Evolutionary conservation across 2,888 invertebrate species (phyloP), one percentile per base, ranked within the genome.

Genomic region (Therioaphis trifolii): DNA sequence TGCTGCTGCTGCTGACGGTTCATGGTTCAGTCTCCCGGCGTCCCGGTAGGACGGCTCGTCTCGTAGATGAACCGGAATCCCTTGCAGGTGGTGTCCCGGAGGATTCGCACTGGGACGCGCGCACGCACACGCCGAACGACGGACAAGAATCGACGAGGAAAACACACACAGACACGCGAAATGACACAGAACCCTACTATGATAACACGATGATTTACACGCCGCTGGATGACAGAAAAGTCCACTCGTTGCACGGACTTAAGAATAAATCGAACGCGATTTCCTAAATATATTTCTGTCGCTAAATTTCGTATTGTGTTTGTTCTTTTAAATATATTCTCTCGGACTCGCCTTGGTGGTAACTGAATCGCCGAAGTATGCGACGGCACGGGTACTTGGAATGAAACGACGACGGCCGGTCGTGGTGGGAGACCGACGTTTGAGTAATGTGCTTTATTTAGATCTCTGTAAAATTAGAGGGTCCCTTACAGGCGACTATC

Each of bases 361-460:
- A 82, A 82, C 80, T 82, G 80, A 72, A 72, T 82, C 71, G 72
- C 72, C 15, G 18, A 82, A 82, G 72, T 82, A 72, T 72, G 80
- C 49, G 80, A 35, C 5, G 21, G n/a, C 21, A 24, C 24, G 61
- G 61, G 58, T 61, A 49, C 46, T 72, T 71, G 80, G 43, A 58
- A 82, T 55, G 46, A 69, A 24, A 27, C 46, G 40, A 24, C 55
- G 66, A 66, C 46, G 61, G 61, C n/a, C 49, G 29, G 72, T 82
- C 80, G 80, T 72, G 80, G 80, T 82, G 80, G 80, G 80, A 82
- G 80, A 82, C 80, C 71, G 61, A 80, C 80, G 80, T 82, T 82
- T 72, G 80, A 82, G 80, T 72, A 82, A 82, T 63, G 80, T 72
- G 80, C 80, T 82, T 82, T 82, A 82, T 82, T 82, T 82, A 82